phyloP scores from a whole-genome alignment of 1,140 invertebrate species.

The Drosophila nebulosa region DNA sequence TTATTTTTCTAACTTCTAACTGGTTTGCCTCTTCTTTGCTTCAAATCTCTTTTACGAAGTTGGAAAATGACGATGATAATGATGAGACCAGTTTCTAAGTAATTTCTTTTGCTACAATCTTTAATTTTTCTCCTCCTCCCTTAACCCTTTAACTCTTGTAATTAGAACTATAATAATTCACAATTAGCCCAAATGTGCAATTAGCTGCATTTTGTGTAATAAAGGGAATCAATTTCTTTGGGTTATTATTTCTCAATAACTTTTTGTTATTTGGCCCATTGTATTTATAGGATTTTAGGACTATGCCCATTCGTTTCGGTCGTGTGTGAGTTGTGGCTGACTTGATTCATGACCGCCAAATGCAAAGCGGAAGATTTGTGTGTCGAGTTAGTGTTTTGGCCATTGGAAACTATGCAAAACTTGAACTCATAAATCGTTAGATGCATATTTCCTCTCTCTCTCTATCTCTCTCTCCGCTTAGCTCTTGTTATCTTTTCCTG shows the following conservation, averaged over 20 bases:
- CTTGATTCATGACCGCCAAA: conserved; percentile 64
- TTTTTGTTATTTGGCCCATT: conserved; percentile 19
- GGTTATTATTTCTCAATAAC: not conserved
- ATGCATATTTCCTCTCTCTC: conserved; percentile 32
- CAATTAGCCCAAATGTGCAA: too few relatives aligned
- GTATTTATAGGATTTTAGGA: conserved; percentile 16
- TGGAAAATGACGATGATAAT: too few relatives aligned
- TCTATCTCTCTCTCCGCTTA: not conserved
- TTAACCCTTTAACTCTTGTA: too few relatives aligned
- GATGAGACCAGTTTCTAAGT: too few relatives aligned
- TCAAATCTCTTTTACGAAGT: too few relatives aligned
- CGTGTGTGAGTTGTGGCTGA: conserved; percentile 6
- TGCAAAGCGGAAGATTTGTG: conserved; percentile 71
- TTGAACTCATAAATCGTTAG: conserved; percentile 58
- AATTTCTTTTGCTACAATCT: too few relatives aligned
- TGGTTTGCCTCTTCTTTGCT: too few relatives aligned
- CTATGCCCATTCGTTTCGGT: not conserved
- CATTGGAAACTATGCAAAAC: conserved; percentile 76
- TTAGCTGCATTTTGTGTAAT: too few relatives aligned
- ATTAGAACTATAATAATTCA: too few relatives aligned
- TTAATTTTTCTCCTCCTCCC: too few relatives aligned
- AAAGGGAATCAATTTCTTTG: not conserved
- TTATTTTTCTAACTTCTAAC: too few relatives aligned
- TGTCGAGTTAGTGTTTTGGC: conserved; percentile 48
- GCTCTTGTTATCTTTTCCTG: too few relatives aligned